Conservation (phyloP, 2,888 invertebrate species). For the Synanthedon vespiformis region DNA sequence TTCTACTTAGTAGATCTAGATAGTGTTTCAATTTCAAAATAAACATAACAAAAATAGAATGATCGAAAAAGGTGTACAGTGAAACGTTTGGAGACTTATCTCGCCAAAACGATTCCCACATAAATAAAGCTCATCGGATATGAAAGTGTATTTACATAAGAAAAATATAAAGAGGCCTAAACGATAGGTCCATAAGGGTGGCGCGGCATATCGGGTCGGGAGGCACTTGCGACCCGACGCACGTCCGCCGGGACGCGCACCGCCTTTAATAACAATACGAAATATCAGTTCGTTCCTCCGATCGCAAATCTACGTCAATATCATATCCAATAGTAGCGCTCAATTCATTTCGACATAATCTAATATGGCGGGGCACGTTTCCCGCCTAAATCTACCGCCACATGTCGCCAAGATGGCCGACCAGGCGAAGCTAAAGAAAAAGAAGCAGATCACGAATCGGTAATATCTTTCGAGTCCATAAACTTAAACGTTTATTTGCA, state of each 20-base stretch:
- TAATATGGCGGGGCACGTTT: constrained; percentile 68
- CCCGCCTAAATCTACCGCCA: constrained; percentile 69
- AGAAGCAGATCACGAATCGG: constrained; percentile 66
- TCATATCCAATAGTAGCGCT: constrained; percentile 68
- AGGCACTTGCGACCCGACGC: constrained; percentile 35
- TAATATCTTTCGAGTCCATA: constrained; percentile 71
- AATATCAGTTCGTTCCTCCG: constrained; percentile 71
- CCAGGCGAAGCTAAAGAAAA: constrained; percentile 64
- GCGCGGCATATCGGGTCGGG: constrained; percentile 45
- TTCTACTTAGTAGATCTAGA: no score
- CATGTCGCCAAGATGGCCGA: constrained; percentile 71
- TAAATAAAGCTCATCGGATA: constrained; percentile 72
- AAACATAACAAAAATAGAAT: constrained; percentile 41
- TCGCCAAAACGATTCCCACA: constrained; percentile 70
- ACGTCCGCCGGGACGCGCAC: constrained; percentile 53
- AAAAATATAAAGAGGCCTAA: constrained; percentile 70
- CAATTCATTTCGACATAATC: constrained; percentile 71
- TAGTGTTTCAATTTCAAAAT: constrained; percentile 23
- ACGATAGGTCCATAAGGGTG: constrained; percentile 64
- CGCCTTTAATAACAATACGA: constrained; percentile 69
- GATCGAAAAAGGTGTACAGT: constrained; percentile 36
- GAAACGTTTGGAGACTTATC: constrained; percentile 60
- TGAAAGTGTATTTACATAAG: constrained; percentile 69
- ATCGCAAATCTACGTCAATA: constrained; percentile 72
- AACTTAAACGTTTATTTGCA: constrained; percentile 71